phyloP scores from a whole-genome alignment of 2,888 invertebrate genomes.

The Eupeodes latifasciatus region DNA sequence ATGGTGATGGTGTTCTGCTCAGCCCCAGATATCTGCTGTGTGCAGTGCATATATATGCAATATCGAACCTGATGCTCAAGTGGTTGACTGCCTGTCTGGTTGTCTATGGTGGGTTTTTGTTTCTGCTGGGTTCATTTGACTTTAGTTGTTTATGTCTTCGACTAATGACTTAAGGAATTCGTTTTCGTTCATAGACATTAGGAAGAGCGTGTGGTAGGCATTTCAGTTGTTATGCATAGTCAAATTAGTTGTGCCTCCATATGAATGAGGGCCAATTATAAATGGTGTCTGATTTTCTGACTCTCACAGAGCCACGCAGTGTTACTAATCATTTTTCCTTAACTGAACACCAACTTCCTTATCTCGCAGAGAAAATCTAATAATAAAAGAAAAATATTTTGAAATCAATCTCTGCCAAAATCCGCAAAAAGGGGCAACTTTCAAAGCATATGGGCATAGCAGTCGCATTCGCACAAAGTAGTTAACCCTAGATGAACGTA shows the following conservation, averaged over 20 bases:
- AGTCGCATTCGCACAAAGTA: neutral
- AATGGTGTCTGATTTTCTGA: conserved; percentile 39
- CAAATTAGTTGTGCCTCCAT: conserved; percentile 40
- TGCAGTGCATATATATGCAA: neutral
- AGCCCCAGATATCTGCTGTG: neutral
- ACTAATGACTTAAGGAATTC: conserved; percentile 64
- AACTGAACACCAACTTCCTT: conserved; percentile 13
- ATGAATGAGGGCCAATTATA: conserved; percentile 46
- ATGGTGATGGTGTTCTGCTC: neutral
- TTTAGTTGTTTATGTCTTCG: conserved; percentile 56
- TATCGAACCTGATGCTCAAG: conserved; percentile 61
- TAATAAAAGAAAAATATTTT: conserved; percentile 11
- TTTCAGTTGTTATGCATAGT: conserved; percentile 20
- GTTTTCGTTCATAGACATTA: conserved; percentile 26
- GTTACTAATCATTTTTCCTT: conserved; percentile 6
- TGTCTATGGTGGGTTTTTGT: conserved; percentile 64
- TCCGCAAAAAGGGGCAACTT: conserved; percentile 3
- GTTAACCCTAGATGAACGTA: conserved; percentile 26
- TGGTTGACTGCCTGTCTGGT: conserved; percentile 49
- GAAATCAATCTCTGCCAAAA: conserved; percentile 65
- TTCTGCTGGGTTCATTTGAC: conserved; percentile 58
- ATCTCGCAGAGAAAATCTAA: neutral
- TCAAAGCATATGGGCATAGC: neutral
- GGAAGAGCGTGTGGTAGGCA: conserved; percentile 27
- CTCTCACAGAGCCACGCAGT: neutral